Percentiles rank a stretch among this genome's conserved stretches.
These are phyloP conservation scores for Chaetura pelagica DNA, from an alignment of 2,113 vertebrate genomes.

Conservation along the genomic window DNA sequence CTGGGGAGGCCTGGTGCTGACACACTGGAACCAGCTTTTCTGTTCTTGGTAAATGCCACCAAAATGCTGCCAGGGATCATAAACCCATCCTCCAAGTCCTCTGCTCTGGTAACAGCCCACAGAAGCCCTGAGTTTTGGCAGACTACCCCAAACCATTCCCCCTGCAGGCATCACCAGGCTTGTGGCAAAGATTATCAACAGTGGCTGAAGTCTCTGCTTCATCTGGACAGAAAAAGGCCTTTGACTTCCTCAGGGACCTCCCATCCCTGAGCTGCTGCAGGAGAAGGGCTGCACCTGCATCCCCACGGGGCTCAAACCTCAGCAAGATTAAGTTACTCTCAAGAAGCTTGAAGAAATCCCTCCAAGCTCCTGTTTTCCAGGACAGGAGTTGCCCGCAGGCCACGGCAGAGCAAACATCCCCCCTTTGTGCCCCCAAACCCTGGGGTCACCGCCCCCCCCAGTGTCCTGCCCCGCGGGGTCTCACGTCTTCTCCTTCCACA, in stretches of 20 bases:
- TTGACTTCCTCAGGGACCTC: neutral
- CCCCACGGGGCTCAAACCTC: rapidly evolving
- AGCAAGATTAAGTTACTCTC: neutral
- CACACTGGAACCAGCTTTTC: neutral
- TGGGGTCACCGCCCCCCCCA: neutral
- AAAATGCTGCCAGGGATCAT: neutral
- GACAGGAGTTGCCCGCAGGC: neutral
- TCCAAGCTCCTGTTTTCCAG: neutral
- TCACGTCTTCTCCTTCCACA: neutral
- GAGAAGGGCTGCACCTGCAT: neutral
- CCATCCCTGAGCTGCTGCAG: neutral
- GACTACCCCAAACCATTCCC: neutral
- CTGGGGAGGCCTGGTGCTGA: neutral
- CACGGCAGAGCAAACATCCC: neutral
- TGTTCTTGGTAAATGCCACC: neutral
- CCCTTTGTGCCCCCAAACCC: neutral
- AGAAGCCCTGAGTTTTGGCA: neutral
- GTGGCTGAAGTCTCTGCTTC: neutral
- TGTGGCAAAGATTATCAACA: neutral
- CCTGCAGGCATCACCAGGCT: neutral
- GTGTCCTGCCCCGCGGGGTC: neutral
- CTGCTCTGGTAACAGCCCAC: neutral
- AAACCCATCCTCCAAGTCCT: neutral
- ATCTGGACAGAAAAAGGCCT: neutral
- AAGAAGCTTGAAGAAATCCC: neutral